These are phyloP conservation scores for Junonia oenone DNA, from an alignment of 2,888 invertebrate genomes.

Conservation along the genomic window DNA sequence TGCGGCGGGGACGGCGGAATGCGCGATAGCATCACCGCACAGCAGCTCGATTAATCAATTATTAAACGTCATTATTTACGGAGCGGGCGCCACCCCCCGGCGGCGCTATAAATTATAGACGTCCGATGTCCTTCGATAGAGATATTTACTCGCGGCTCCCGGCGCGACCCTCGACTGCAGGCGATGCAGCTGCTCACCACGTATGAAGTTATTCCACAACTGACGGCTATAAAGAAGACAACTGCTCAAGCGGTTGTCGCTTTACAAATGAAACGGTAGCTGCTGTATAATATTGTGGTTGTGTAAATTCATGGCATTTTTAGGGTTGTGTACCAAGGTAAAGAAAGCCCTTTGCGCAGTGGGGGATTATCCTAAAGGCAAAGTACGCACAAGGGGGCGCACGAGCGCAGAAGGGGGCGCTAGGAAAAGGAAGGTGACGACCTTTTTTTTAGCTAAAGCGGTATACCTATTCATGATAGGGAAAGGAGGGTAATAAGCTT, in stretches of 20 bases:
- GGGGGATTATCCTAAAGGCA: no score
- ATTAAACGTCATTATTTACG: conserved; percentile 68
- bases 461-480: no score
- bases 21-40: conserved; percentile 46
- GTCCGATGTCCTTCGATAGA: conserved; percentile 51
- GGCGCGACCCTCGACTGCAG: conserved; percentile 7
- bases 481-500: no score
- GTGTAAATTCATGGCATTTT: no score
- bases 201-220: neutral
- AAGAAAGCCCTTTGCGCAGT: no score
- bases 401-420: no score
- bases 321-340: no score
- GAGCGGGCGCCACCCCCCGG: conserved; percentile 22
- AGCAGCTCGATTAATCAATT: conserved; percentile 64
- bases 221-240: neutral
- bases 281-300: no score
- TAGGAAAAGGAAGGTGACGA: no score
- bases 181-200: conserved; percentile 1
- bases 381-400: no score
- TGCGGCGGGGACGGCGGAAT: conserved; percentile 35
- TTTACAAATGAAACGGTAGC: no score
- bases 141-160: conserved; percentile 51
- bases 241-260: neutral
- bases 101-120: conserved; percentile 43
- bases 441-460: no score